Conservation (phyloP, 2,113 vertebrate species). For the Sclerurus mexicanus region DNA sequence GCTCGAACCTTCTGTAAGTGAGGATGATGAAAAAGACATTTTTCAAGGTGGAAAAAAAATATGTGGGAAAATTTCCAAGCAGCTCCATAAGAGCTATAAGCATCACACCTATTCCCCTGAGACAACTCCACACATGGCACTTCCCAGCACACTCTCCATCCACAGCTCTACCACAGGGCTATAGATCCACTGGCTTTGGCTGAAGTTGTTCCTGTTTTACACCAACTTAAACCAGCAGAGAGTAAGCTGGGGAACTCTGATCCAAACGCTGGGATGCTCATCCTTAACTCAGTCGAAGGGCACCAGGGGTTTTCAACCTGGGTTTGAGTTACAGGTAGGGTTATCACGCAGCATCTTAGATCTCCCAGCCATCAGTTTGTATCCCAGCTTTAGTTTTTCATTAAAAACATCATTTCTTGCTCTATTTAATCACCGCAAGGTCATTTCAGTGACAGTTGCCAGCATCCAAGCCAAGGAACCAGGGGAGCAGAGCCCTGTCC, state of each 20-base stretch:
- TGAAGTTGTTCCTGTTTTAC: not conserved
- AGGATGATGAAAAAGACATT: not conserved
- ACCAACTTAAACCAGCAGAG: not conserved
- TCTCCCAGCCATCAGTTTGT: slow-evolving; percentile 3
- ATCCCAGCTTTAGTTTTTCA: slow-evolving; percentile 4
- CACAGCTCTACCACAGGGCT: not conserved
- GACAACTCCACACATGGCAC: not conserved
- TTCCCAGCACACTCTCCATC: not conserved
- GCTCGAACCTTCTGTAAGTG: not conserved
- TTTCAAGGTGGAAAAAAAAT: not conserved
- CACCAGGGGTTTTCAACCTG: not conserved
- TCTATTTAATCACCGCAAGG: slow-evolving; percentile 51
- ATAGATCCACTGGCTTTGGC: not conserved
- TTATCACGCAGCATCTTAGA: not conserved
- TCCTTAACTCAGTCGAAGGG: not conserved
- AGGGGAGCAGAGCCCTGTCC: not conserved
- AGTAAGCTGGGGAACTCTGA: not conserved
- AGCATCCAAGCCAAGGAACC: not conserved
- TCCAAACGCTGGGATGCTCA: not conserved
- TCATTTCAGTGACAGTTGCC: slow-evolving; percentile 45
- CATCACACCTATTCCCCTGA: not conserved
- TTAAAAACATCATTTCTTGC: slow-evolving; percentile 43
- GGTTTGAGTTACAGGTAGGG: not conserved
- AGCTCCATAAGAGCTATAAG: not conserved
- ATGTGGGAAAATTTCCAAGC: not conserved